Evolutionary conservation across 2,888 invertebrate genomes (phyloP), one percentile per base, ranked within the genome.

Genomic region (Nomada fucata): DNA sequence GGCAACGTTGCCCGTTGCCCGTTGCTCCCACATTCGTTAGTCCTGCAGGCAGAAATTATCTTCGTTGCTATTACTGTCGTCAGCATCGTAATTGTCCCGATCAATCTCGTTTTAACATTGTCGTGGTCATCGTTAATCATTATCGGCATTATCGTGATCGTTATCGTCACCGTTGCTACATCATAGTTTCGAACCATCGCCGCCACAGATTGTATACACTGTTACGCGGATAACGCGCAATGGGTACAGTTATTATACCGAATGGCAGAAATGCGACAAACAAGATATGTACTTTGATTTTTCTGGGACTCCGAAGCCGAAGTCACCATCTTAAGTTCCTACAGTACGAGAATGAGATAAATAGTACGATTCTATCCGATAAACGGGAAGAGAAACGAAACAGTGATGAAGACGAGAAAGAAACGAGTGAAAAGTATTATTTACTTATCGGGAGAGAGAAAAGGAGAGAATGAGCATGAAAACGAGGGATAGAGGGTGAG

Each of bases 291-390:
- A 76, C 78, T 87, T 87, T 89, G 74, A 86, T 86, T 87, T 91
- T 91, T 91, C 88, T 82, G 91, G 87, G 88, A 84, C 90, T 91
- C 88, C 83, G 84, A 79, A 68, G 73, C 50, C 74, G 88, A 86
- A 86, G 89, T 90, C 92, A 86, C 90, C 91, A 92, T 92, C 92
- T 91, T 92, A 91, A 92, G 92, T 92, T 92, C 92, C 92, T 92
- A 92, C 89, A 89, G 87, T 89, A 91, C 84, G 80, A 89, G 88
- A 88, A 91, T 90, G 89, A 90, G 82, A 87, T 53, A 53, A 53
- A 53, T 89, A 86, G 80, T 84, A 87, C 79, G 84, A 84, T 87
- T 87, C 81, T 78, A 89, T 90, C 88, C 88, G 89, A 73, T 76
- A 75, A 65, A 65, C 18, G 36, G 3, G n/a, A 61, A 79, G 71